A percentile compares a stretch with the other conserved stretches of the same genome.
Conservation (phyloP, 2,113 vertebrate genomes). For the Oxygymnocypris stewartii region DNA sequence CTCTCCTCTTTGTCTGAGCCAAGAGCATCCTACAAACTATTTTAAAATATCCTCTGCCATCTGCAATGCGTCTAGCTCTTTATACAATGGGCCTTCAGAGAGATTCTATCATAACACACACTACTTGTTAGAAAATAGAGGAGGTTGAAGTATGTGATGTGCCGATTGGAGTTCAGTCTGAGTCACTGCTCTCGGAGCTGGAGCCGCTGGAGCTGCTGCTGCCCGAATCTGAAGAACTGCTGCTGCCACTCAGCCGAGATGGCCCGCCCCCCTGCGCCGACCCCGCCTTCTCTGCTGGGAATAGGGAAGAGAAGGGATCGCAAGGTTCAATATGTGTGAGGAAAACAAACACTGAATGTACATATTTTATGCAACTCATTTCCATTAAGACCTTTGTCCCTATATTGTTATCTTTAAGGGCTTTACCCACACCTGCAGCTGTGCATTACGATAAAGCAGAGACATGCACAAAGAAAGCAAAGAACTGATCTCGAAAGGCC, state of each 20-base stretch:
- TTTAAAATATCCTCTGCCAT: slow-evolving; percentile 58
- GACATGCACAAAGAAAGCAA: slow-evolving; percentile 58
- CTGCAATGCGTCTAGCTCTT: slow-evolving; percentile 45
- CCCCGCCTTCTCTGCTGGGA: slow-evolving; percentile 81
- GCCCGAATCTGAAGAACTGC: slow-evolving; percentile 88
- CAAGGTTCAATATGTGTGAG: neutral
- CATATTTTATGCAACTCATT: neutral
- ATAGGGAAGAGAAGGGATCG: slow-evolving; percentile 27
- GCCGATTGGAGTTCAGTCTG: slow-evolving; percentile 76
- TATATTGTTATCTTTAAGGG: neutral
- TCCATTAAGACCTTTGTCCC: neutral
- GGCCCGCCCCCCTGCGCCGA: slow-evolving; percentile 80
- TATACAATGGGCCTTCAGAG: slow-evolving; percentile 53
- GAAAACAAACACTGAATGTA: neutral
- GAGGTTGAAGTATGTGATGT: slow-evolving; percentile 40
- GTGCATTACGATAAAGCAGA: slow-evolving; percentile 46
- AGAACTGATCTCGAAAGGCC: slow-evolving; percentile 49
- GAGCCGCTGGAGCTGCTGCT: slow-evolving; percentile 93
- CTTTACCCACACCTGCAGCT: slow-evolving; percentile 38
- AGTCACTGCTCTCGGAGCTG: slow-evolving; percentile 89
- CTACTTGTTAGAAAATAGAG: slow-evolving; percentile 55
- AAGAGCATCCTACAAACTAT: slow-evolving; percentile 53
- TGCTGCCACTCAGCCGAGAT: slow-evolving; percentile 86
- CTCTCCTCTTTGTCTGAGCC: slow-evolving; percentile 40
- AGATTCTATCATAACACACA: slow-evolving; percentile 57